Evolutionary conservation across 2,888 invertebrate species (phyloP).

Genomic region (Barypeithes pellucidus): DNA sequence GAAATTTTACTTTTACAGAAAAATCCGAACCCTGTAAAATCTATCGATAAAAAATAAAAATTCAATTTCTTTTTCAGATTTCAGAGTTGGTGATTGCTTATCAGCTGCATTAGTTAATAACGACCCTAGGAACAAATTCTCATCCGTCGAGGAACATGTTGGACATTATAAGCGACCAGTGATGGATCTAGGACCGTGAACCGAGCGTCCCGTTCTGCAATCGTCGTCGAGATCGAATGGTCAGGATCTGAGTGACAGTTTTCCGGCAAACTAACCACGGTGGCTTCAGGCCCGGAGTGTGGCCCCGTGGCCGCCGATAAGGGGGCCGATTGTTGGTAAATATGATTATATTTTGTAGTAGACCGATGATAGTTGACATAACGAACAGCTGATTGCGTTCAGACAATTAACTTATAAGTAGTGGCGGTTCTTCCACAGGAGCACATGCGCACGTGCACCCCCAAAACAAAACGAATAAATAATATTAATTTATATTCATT

Average conservation of each 20-base stretch:
- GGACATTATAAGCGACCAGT: slow-evolving; percentile 10
- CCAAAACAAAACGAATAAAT: too few relatives aligned
- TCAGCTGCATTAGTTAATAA: background rate
- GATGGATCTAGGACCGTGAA: slow-evolving; percentile 22
- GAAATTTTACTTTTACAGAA: too few relatives aligned
- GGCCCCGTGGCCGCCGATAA: slow-evolving; percentile 74
- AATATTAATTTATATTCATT: too few relatives aligned
- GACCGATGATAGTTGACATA: too few relatives aligned
- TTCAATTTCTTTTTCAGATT: slow-evolving; percentile 5
- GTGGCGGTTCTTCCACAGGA: too few relatives aligned
- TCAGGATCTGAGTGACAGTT: slow-evolving; percentile 43
- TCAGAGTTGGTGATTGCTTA: background rate
- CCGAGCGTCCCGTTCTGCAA: background rate
- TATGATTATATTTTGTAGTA: slow-evolving; percentile 8
- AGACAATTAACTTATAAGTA: too few relatives aligned
- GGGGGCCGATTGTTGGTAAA: slow-evolving; percentile 71
- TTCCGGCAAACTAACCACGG: slow-evolving; percentile 65
- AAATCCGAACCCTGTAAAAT: too few relatives aligned
- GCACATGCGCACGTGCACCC: too few relatives aligned
- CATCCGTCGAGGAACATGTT: background rate
- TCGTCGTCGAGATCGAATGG: slow-evolving; percentile 43
- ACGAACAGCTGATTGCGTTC: too few relatives aligned
- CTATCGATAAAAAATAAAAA: background rate
- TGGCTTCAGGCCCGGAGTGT: slow-evolving; percentile 73
- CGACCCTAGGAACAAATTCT: slow-evolving; percentile 5